Base-by-base conservation (phyloP, 2,797 vertebrate genomes). In the Gymnoscopelus braueri region DNA sequence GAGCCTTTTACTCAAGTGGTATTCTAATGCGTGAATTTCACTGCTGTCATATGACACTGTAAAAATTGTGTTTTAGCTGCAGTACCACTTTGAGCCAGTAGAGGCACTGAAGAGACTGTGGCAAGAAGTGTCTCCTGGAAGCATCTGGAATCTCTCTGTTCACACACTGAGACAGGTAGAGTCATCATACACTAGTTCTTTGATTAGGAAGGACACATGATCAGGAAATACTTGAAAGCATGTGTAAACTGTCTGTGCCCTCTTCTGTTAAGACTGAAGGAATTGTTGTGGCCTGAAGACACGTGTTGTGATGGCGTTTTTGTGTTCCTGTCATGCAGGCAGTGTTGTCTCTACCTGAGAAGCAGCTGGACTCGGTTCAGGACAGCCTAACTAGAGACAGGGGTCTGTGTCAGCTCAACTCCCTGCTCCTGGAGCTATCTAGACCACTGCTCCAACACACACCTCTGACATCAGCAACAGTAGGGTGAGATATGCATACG, bases 91-190 rank as follows among this genome's bases (percentile, higher is more conserved):
- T 3, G 72, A 87, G 59, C 67, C 87, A 62, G 79, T 93, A 63
- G 84, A 90, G 71, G 81, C 72, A 3, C 82, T 94, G 1, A 87
- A 82, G 79, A 73, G 32, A 4, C 69, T 94, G 60, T 93, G 91
- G 92, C 69, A 87, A 44, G 78, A 88, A 63, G 72, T 77, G 14
- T 83, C 69, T 14, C 80, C 74, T 56, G 69, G 63, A 55, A 1
- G 2, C 6, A 1, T 8, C 8, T 98, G 96, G 97, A 95, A 96
- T 85, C 86, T 96, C 49, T 96, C 94, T 32, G 48, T 97, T 0
- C 26, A 84, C 12, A 91, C 93, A 60, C 93, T 98, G 15, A 90
- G 87, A 84, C 88, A 96, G 96, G 97, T 95, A 79, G 9, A 57
- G 24, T 64, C 26, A 70, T 19, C n/a, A 5, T 5, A 10, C 8